A percentile compares a stretch with the other conserved stretches of the same genome.
Evolutionary conservation across 2,797 vertebrate genomes (phyloP).

Genomic region (Mus caroli): DNA sequence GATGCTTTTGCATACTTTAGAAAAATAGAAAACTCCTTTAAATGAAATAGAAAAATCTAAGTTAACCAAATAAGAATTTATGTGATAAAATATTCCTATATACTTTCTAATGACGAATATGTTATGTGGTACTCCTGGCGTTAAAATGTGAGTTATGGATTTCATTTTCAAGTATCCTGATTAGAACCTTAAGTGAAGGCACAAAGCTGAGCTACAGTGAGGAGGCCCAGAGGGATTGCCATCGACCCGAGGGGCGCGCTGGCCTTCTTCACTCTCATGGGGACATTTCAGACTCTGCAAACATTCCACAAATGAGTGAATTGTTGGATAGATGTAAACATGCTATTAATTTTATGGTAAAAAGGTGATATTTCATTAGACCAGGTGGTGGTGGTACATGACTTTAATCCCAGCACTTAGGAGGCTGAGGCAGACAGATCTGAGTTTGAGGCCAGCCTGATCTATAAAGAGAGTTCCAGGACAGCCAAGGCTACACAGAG

Average conservation of each 20-base stretch:
- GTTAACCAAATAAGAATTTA: constrained; percentile 47
- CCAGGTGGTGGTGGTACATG: not conserved
- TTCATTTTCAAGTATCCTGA: constrained; percentile 31
- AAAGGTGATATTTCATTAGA: constrained; percentile 17
- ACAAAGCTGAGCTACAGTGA: not conserved
- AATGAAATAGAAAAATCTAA: constrained; percentile 26
- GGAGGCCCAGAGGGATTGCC: not conserved
- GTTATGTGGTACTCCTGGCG: not conserved
- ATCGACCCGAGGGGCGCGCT: not conserved
- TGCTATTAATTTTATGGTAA: constrained; percentile 9
- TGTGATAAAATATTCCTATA: not conserved
- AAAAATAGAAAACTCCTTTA: constrained; percentile 4
- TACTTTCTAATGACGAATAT: not conserved
- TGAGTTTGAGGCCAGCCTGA: not conserved
- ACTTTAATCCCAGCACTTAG: not conserved
- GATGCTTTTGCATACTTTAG: constrained; percentile 28
- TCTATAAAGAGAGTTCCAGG: not conserved
- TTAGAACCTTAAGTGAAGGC: constrained; percentile 14
- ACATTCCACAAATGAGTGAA: not conserved
- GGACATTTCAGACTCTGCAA: not conserved
- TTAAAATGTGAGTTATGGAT: constrained; percentile 25
- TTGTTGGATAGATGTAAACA: not conserved
- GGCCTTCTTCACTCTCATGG: not conserved
- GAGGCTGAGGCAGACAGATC: not conserved
- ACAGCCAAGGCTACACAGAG: not conserved